Percentiles rank a stretch among this genome's conserved stretches.
These are phyloP conservation scores for Muntiacus reevesi DNA, from an alignment of 2,113 vertebrate genomes.

Conservation along the genomic window DNA sequence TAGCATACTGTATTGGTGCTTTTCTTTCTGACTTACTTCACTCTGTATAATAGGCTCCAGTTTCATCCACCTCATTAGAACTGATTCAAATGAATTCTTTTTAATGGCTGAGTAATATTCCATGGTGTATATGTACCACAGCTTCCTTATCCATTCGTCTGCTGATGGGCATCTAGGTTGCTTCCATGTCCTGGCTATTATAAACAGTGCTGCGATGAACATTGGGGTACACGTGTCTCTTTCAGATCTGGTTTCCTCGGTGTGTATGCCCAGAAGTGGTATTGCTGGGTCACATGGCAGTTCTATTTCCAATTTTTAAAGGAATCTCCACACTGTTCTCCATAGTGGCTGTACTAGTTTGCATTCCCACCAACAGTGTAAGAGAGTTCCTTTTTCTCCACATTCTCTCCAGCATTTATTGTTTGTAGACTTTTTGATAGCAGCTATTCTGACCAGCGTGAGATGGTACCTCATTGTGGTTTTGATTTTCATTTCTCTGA, in stretches of 20 bases:
- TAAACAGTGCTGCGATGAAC: neutral
- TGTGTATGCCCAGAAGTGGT: neutral
- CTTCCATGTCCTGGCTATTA: neutral
- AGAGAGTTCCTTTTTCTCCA: neutral
- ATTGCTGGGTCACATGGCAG: neutral
- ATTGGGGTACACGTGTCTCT: accelerated
- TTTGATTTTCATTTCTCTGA: neutral
- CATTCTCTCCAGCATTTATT: neutral
- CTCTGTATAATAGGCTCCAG: neutral
- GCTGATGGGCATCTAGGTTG: neutral
- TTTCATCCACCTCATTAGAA: neutral
- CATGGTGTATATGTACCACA: neutral
- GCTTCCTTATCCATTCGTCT: neutral
- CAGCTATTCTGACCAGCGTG: neutral
- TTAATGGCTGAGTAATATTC: neutral
- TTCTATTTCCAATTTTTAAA: neutral
- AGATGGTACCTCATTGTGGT: neutral
- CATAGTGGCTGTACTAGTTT: neutral
- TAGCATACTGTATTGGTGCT: neutral
- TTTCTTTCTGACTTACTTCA: neutral
- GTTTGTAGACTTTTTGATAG: no score
- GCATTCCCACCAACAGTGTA: neutral
- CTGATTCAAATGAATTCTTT: neutral
- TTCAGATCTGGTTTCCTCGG: neutral
- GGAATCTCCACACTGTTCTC: neutral